Percentiles rank a stretch among this genome's conserved stretches.
These are phyloP conservation scores for Thalassoma bifasciatum DNA, from an alignment of 2,113 vertebrate genomes.

Conservation along the genomic window DNA sequence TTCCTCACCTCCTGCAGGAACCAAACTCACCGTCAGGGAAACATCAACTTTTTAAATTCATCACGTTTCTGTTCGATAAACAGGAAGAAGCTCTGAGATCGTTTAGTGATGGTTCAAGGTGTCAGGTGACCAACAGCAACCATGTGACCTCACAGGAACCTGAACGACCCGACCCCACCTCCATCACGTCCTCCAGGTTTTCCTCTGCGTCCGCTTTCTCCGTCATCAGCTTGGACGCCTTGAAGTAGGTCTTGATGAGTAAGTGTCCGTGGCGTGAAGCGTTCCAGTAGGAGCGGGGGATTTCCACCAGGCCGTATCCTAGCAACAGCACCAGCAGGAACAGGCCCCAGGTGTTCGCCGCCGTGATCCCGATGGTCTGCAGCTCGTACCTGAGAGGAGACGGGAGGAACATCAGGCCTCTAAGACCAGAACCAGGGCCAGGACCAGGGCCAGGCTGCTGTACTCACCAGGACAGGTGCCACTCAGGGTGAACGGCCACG, in stretches of 20 bases:
- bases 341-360: constrained; percentile 97
- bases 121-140: too few species aligned
- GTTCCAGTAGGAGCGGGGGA: constrained; percentile 96
- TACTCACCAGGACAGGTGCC: constrained; percentile 92
- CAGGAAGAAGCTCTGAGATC: too few species aligned
- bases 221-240: constrained; percentile 95
- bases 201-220: constrained; percentile 98
- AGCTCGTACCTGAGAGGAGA: constrained; percentile 88
- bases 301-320: constrained; percentile 96
- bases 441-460: background rate
- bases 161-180: constrained; percentile 77
- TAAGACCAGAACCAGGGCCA: too few species aligned
- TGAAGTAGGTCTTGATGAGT: constrained; percentile 97
- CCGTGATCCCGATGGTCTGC: constrained; percentile 97
- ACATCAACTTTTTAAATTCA: too few species aligned
- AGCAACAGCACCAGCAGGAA: constrained; percentile 95
- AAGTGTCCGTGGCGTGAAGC: constrained; percentile 91
- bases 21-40: constrained; percentile 2
- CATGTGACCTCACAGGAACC: rapidly evolving
- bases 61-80: too few species aligned
- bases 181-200: constrained; percentile 97
- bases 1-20: constrained; percentile 91
- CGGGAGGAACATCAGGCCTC: too few species aligned
- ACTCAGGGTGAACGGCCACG: constrained; percentile 92
- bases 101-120: too few species aligned